Percentiles rank a stretch among this genome's conserved stretches.
Conservation (phyloP, 2,113 vertebrate genomes). For the Anser brachyrhynchus region DNA sequence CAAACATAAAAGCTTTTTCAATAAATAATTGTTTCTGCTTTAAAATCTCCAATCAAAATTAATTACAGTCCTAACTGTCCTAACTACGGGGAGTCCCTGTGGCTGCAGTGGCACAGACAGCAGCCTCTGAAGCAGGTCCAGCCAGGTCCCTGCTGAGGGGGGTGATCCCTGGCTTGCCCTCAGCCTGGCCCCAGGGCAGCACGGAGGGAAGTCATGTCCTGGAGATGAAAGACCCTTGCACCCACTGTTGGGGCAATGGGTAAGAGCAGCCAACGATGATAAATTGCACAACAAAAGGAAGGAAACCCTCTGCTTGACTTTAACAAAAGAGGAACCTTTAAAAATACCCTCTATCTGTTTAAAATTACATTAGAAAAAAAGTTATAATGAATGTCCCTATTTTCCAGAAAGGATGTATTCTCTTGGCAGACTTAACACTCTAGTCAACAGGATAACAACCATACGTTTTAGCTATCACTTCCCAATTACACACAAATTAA, state of each 20-base stretch:
- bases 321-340: background rate
- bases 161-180: accelerated
- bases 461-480: conserved; percentile 42
- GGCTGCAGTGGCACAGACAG: background rate
- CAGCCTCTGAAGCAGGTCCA: background rate
- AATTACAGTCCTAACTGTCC: background rate
- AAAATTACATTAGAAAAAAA: background rate
- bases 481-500: conserved; percentile 72
- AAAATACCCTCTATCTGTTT: background rate
- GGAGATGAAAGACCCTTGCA: background rate
- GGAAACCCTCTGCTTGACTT: background rate
- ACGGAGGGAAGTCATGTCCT: accelerated
- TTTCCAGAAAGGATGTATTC: background rate
- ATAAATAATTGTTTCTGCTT: background rate
- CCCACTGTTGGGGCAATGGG: background rate
- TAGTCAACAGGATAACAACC: background rate
- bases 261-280: background rate
- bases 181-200: background rate
- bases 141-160: too few relatives aligned
- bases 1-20: background rate
- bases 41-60: background rate
- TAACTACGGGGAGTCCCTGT: accelerated
- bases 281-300: background rate
- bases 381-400: background rate
- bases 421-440: background rate